These are phyloP conservation scores for Channa maculata DNA, from an alignment of 2,113 vertebrate genomes.

Conservation along the genomic window DNA sequence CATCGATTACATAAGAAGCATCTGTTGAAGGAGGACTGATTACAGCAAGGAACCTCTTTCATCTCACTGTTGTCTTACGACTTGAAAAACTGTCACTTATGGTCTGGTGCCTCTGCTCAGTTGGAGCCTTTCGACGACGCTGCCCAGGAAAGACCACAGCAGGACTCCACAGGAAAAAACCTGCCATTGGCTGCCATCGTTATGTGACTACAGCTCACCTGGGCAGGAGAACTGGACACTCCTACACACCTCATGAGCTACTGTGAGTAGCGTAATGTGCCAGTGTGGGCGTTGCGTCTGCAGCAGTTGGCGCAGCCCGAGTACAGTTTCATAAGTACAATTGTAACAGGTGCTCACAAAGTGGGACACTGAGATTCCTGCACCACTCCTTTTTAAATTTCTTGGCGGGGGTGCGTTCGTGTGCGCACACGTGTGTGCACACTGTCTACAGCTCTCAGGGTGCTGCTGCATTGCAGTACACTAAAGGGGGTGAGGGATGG, in stretches of 20 bases:
- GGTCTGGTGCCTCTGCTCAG: too few species aligned
- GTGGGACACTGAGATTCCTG: not conserved
- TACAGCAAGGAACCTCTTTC: too few species aligned
- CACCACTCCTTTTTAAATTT: conserved; percentile 14
- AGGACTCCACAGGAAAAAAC: not conserved
- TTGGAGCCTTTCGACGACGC: not conserved
- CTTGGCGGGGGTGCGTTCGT: not conserved
- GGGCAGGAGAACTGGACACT: conserved; percentile 9
- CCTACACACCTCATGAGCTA: not conserved
- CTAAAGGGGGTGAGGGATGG: conserved; percentile 58
- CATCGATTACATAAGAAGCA: too few species aligned
- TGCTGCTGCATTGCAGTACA: conserved; percentile 79
- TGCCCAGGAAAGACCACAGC: not conserved
- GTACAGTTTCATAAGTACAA: conserved; percentile 18
- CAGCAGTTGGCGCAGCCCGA: conserved; percentile 24
- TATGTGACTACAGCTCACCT: conserved; percentile 4
- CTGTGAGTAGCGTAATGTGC: not conserved
- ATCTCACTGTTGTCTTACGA: too few species aligned
- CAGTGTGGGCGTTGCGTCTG: conserved; percentile 55
- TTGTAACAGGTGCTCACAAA: conserved; percentile 52
- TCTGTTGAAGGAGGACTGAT: too few species aligned
- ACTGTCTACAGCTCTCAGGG: conserved; percentile 54
- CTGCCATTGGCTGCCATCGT: not conserved
- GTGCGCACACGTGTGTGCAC: conserved; percentile 1
- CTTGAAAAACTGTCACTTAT: too few species aligned